Conservation (phyloP, 1,140 invertebrate genomes). For the Ceratitis capitata region DNA sequence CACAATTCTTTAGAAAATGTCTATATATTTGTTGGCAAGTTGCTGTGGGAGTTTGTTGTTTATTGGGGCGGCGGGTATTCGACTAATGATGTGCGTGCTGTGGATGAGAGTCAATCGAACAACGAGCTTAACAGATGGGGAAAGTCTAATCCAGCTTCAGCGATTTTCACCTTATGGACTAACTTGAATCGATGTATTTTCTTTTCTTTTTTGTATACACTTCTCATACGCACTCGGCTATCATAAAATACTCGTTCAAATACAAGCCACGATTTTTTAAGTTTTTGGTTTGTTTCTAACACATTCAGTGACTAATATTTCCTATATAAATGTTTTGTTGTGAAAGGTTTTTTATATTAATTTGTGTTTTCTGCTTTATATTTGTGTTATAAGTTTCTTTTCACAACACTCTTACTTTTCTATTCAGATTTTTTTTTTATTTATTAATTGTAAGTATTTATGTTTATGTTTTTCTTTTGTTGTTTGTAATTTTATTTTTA, state of each 20-base stretch:
- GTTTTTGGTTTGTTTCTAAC: slow-evolving; percentile 11
- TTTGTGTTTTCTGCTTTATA: background rate
- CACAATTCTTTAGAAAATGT: background rate
- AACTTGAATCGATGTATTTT: background rate
- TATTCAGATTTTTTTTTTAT: slow-evolving; percentile 44
- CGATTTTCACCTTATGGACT: background rate
- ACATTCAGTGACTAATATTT: background rate
- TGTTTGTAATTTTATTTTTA: slow-evolving; percentile 43
- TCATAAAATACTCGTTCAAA: background rate
- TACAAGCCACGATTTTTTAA: background rate
- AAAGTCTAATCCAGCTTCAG: background rate
- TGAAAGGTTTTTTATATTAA: background rate
- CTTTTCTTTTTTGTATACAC: background rate
- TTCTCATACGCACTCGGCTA: background rate
- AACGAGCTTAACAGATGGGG: background rate
- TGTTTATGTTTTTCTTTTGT: too few relatives aligned
- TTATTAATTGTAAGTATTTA: slow-evolving; percentile 47
- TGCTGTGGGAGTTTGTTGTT: background rate
- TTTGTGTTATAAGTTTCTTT: slow-evolving; percentile 40
- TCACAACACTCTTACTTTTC: slow-evolving; percentile 55
- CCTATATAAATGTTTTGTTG: background rate
- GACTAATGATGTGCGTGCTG: background rate
- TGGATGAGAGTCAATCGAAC: background rate
- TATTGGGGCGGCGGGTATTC: background rate
- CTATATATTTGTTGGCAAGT: background rate